Base-by-base conservation (phyloP, 1,140 invertebrate species). In the Bombus polaris region DNA sequence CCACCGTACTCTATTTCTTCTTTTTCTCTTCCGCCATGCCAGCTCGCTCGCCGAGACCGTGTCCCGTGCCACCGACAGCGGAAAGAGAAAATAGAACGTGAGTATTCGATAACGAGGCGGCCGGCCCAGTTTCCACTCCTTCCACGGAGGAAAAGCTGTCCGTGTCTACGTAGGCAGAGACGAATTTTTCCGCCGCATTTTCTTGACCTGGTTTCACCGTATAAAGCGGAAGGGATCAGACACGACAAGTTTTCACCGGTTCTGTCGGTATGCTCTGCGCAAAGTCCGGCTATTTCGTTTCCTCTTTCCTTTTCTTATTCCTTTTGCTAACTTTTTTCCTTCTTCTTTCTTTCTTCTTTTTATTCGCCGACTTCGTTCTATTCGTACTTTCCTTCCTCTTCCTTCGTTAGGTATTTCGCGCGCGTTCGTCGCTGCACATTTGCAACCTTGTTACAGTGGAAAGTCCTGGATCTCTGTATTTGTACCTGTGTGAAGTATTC, bases 91-190 rank as follows among this genome's bases (percentile, higher is more conserved):
- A 85, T 85, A 66, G 78, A 85, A 85, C 77, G 83, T 73, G 83
- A 85, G 83, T 81, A 85, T 81, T 85, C 83, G 83, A 85, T 85
- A 85, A 85, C 83, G 83, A 85, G 83, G 70, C 78, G 57, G 78
- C 59, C 70, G 83, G 77, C 83, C 83, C 83, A 81, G 70, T 85
- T 85, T 81, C 83, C 62, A 65, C 83, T 66, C 68, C 71, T 81
- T 73, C 83, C 70, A 39, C 15, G 2, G 35, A 81, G 59, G 78
- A 81, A 85, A 85, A 85, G 74, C 77, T 74, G 35, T 59, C 71
- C 57, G 66, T 72, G 71, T 85, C 83, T 68, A 74, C 83, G 70
- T 85, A 85, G 78, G 68, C 83, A 66, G 78, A 85, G 77, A 81
- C 78, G 83, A 85, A 85, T 85, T 85, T 85, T 85, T 81, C 78